Evolutionary conservation across 2,888 invertebrate genomes (phyloP).

Genomic region (Teinopalpus imperialis): DNA sequence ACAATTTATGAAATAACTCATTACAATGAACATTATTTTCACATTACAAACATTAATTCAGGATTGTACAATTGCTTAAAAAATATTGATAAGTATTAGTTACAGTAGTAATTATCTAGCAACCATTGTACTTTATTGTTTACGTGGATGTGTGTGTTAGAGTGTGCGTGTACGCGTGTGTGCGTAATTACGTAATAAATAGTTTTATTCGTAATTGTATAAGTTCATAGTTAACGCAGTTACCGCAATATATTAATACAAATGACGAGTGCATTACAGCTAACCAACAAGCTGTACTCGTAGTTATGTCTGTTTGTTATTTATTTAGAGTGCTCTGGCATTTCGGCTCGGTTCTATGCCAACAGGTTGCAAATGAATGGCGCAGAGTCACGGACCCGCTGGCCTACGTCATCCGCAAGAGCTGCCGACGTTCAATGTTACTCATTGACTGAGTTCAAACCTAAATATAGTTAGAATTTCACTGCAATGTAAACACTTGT

Average conservation of each 20-base stretch:
- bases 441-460: constrained; percentile 11
- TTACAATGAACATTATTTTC: no score
- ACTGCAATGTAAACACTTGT: constrained; percentile 1
- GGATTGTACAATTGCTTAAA: no score
- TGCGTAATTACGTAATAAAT: no score
- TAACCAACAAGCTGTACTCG: constrained; percentile 4
- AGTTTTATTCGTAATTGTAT: no score
- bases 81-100: no score
- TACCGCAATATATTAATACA: constrained; percentile 10
- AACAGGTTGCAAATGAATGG: constrained; percentile 10
- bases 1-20: no score
- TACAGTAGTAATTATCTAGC: no score
- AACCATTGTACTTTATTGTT: no score
- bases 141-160: no score
- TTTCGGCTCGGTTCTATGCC: constrained; percentile 8
- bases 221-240: constrained; percentile 5
- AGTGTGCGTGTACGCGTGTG: no score
- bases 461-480: constrained; percentile 9
- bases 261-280: constrained; percentile 11
- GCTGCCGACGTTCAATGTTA: background rate
- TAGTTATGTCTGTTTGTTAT: constrained; percentile 14
- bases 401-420: background rate
- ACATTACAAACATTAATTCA: no score
- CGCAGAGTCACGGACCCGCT: constrained; percentile 5
- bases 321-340: constrained; percentile 19